Evolutionary conservation across 2,113 vertebrate species (phyloP).

Genomic region (Rhinolophus sinicus): DNA sequence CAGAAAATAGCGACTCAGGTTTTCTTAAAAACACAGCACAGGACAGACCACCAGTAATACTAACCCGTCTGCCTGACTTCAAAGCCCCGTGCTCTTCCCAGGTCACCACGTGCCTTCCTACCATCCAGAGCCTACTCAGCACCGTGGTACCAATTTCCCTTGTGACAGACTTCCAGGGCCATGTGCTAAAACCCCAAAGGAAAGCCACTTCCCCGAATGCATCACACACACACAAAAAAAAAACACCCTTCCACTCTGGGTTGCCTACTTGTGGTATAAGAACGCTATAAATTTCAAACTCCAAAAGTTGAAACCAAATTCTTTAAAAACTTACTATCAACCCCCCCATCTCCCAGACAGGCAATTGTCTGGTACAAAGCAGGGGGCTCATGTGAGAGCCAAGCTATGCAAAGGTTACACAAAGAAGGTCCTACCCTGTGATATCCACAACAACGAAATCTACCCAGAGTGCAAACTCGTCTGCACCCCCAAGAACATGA

Average conservation of each 20-base stretch:
- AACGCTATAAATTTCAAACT: not conserved
- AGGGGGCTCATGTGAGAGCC: not conserved
- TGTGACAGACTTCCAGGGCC: not conserved
- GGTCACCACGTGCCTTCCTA: not conserved
- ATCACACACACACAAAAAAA: not conserved
- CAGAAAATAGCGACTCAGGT: not conserved
- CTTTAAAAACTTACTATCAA: not conserved
- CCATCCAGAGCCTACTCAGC: not conserved
- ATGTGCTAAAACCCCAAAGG: not conserved
- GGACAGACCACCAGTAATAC: not conserved
- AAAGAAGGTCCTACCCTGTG: not conserved
- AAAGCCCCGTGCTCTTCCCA: not conserved
- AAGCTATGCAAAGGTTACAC: not conserved
- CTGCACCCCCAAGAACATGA: not conserved
- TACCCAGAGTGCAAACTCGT: too few species aligned
- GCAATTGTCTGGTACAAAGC: not conserved
- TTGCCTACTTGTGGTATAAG: not conserved
- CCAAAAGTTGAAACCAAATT: slow-evolving; percentile 6
- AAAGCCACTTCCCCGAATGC: not conserved
- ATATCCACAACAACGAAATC: not conserved
- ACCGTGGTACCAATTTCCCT: accelerated
- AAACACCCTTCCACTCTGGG: not conserved
- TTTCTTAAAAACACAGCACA: not conserved
- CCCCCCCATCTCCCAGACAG: not conserved
- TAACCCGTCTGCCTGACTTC: not conserved